Evolutionary conservation across 2,797 vertebrate genomes (phyloP).

Genomic region (Octomys mimax): DNA sequence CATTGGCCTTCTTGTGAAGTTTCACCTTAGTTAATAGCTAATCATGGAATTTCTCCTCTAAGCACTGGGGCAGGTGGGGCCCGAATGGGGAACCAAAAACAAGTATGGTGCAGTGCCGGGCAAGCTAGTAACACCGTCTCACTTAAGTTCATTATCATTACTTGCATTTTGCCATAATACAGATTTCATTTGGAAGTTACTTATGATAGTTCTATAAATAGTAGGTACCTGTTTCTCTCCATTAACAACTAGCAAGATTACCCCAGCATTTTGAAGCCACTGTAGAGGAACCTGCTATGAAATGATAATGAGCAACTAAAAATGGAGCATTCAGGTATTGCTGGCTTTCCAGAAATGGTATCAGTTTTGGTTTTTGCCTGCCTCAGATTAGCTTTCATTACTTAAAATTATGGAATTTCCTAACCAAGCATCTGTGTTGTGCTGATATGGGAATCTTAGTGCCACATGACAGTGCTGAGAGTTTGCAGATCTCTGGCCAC

Average conservation of each 20-base stretch:
- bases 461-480: not conserved
- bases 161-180: not conserved
- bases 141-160: not conserved
- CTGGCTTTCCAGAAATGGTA: not conserved
- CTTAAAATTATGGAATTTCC: not conserved
- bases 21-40: not conserved
- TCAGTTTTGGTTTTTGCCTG: not conserved
- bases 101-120: accelerated
- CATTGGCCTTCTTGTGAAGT: not conserved
- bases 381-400: not conserved
- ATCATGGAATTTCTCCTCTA: not conserved
- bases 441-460: not conserved
- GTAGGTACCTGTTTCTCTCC: not conserved
- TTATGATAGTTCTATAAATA: not conserved
- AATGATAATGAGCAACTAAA: not conserved
- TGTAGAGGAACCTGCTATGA: not conserved
- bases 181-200: conserved; percentile 1
- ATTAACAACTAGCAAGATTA: not conserved
- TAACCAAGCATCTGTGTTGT: not conserved
- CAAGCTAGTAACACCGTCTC: not conserved
- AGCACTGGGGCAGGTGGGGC: not conserved
- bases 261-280: not conserved
- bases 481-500: not conserved
- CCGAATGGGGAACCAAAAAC: not conserved
- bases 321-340: not conserved